A percentile compares a stretch with the other conserved stretches of the same genome.
These are phyloP conservation scores for Enteromius trimaculatus DNA, from an alignment of 2,797 vertebrate species.

Conservation along the genomic window DNA sequence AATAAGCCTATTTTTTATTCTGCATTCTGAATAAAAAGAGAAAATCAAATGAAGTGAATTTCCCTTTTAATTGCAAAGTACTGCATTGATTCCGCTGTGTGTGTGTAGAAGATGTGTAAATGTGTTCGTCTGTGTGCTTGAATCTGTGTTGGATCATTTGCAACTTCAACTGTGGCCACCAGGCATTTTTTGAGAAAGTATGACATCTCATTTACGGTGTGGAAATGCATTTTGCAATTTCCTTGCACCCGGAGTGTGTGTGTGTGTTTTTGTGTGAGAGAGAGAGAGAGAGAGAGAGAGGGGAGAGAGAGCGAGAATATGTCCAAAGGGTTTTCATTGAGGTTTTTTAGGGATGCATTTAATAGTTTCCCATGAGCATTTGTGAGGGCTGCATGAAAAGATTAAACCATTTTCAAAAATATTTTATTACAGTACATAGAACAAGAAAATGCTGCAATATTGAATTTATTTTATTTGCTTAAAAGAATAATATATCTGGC, in stretches of 20 bases:
- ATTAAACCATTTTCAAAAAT: background rate
- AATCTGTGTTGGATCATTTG: background rate
- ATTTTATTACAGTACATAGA: background rate
- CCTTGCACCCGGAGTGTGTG: background rate
- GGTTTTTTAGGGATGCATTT: constrained; percentile 15
- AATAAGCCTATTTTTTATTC: background rate
- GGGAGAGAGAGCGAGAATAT: too few relatives aligned
- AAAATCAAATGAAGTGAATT: background rate
- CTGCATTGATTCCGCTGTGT: background rate
- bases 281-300: too few relatives aligned
- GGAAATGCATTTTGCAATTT: constrained; percentile 33
- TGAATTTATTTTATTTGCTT: background rate
- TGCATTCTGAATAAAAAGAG: background rate
- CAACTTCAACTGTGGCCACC: background rate
- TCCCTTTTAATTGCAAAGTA: background rate
- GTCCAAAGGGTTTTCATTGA: background rate
- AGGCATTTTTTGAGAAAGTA: constrained; percentile 34
- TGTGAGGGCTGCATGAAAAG: background rate
- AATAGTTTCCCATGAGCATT: constrained; percentile 2
- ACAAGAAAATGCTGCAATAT: background rate
- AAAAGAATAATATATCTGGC: background rate
- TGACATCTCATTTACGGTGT: constrained; percentile 44
- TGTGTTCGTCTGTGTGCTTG: background rate
- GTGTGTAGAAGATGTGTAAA: constrained; percentile 11
- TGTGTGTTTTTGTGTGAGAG: background rate